Base-by-base conservation (phyloP, 2,888 invertebrate genomes). In the Rhabditoides inermis region DNA sequence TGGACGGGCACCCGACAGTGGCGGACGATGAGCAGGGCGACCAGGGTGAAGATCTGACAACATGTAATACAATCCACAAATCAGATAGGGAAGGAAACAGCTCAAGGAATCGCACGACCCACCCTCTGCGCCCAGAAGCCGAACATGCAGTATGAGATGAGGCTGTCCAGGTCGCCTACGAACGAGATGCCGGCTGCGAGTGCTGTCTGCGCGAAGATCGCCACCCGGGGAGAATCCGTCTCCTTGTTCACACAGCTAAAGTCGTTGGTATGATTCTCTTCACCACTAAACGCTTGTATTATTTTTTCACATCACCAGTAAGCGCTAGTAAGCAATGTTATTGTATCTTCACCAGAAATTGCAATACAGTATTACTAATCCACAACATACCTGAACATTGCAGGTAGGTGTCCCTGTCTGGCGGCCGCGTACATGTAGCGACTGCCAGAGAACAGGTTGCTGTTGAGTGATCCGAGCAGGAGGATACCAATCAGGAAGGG, bases 401-500 rank as follows among this genome's bases (percentile, higher is more conserved):
- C 62, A 1, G 73, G 73, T 10, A 73, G 60, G 55, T 73, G 73
- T 35, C 74, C 72, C 54, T 75, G 71, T 45, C 66, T 55, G 3
- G 73, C 73, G 1, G 73, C 73, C 3, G 73, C 73, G 54, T 63
- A 73, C 73, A 73, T 73, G 58, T 73, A 74, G 51, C 68, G 36
- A 52, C 68, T 68, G 23, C 74, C 74, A 27, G 65, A 71, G 58
- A 73, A 74, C 36, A 74, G 54, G 42, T 73, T 75, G 49, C 71
- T 69, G 60, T 74, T 74, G 44, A 74, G 53, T 20, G 75, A 75
- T 25, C 74, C 74, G 53, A 75, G 58, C 27, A 74, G 60, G 15
- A 75, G 61, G 42, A 75, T 65, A 10, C 75, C 74, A 48, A 74
- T 74, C 35, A 74, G 58, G 49, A 74, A 74, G 6, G 74, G 74